Base-by-base conservation (phyloP, 2,113 vertebrate species). In the Cyanoliseus patagonus region DNA sequence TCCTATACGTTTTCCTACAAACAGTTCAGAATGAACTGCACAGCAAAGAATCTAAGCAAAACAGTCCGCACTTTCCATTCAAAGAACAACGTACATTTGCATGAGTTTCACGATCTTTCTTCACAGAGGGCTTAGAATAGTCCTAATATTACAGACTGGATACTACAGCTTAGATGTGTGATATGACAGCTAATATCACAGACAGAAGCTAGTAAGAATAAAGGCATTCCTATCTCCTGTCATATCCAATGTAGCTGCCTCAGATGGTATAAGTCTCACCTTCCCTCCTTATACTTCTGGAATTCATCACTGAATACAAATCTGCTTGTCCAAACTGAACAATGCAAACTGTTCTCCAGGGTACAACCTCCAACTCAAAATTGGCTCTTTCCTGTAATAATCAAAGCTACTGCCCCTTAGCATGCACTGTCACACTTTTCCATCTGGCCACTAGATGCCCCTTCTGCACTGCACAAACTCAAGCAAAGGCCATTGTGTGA, bases 381-480 rank as follows among this genome's bases (percentile, higher is more conserved):
- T 7, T 17, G 19, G 53, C 59, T 64, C 27, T 51, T 17, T 46
- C 35, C 55, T 31, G 27, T 11, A 46, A 57, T 19, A 22, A 18
- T 4, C 17, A 16, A 35, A 47, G 27, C 37, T 39, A 27, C 6
- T 42, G 49, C 23, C 30, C 47, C 42, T 8, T 7, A 16, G 6
- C n/a, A 41, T 2, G 28, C 66, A n/a, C 18, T 10, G 10, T 27
- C 81, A 57, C 75, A 6, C 63, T 69, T 57, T 28, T 19, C 46
- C 44, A 17, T 14, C 39, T 19, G 75, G 59, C 90, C 95, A 59
- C 90, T 78, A 92, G 96, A 89, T 92, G 88, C 84, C 96, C 80
- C 69, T 68, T 92, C 75, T 51, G 86, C 88, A 84, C 92, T 7
- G 67, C 37, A 47, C 74, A 33, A 75, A 75, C 6, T 24, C 80